phyloP scores from a whole-genome alignment of 37 sponge, comb jelly and placozoan genomes.

The Haliclona indistincta region DNA sequence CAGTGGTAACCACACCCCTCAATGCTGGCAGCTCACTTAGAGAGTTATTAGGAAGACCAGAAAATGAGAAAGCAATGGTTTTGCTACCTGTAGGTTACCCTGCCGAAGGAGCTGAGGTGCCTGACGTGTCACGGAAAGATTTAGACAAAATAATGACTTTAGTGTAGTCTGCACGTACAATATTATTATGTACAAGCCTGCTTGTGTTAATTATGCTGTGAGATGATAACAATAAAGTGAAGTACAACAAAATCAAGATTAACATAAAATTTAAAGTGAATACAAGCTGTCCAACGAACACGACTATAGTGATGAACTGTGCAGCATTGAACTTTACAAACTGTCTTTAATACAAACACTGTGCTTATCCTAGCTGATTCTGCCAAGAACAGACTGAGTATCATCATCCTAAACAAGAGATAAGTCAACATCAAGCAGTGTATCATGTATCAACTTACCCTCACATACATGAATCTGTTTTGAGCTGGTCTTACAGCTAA shows the following conservation, averaged over 20 bases:
- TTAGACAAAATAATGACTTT: slow-evolving; percentile 81
- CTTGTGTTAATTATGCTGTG: too few species aligned
- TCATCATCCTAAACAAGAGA: background rate
- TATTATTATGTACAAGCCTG: background rate
- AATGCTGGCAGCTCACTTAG: slow-evolving; percentile 84
- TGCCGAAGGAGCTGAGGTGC: slow-evolving; percentile 78
- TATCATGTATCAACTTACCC: background rate
- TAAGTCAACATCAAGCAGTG: background rate
- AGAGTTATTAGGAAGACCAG: slow-evolving; percentile 85
- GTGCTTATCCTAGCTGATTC: too few species aligned
- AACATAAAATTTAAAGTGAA: too few species aligned
- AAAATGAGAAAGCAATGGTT: slow-evolving; percentile 89
- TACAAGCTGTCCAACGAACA: too few species aligned
- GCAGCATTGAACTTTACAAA: too few species aligned
- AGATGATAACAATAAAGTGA: too few species aligned
- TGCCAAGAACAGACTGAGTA: background rate
- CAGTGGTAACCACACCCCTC: slow-evolving; percentile 94
- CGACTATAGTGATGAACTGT: too few species aligned
- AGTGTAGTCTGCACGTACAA: slow-evolving; percentile 23
- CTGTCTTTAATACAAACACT: too few species aligned
- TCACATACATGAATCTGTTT: slow-evolving; percentile 23
- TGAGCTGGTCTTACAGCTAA: slow-evolving; percentile 56
- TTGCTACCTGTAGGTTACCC: slow-evolving; percentile 97
- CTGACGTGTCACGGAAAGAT: slow-evolving; percentile 74
- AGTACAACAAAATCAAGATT: too few species aligned